phyloP scores from a whole-genome alignment of 1,140 invertebrate species.

The Carcinoscorpius rotundicauda region DNA sequence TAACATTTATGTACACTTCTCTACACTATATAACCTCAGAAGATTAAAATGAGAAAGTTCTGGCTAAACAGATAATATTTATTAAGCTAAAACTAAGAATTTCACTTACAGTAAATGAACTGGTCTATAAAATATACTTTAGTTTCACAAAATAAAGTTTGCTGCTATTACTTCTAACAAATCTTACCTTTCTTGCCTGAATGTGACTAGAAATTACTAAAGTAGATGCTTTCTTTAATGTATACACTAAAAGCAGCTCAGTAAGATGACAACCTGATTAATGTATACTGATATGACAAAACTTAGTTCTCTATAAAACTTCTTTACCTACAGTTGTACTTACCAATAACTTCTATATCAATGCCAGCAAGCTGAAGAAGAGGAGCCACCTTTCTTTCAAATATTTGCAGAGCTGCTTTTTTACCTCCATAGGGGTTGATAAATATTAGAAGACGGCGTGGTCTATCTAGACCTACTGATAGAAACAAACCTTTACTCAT shows the following conservation, averaged over 20 bases:
- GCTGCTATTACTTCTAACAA: neutral
- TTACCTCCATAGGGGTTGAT: conserved; percentile 78
- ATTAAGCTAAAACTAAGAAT: too few relatives aligned
- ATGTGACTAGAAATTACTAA: neutral
- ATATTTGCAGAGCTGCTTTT: conserved; percentile 55
- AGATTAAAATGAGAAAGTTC: too few relatives aligned
- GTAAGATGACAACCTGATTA: neutral
- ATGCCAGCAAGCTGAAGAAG: conserved; percentile 60
- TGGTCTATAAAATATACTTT: too few relatives aligned
- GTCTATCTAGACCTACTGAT: conserved; percentile 45
- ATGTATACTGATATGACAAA: neutral
- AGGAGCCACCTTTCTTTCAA: conserved; percentile 52
- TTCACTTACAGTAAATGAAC: too few relatives aligned
- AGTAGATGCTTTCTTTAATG: neutral
- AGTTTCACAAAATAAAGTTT: too few relatives aligned
- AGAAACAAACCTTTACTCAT: neutral
- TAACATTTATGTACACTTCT: too few relatives aligned
- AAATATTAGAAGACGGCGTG: conserved; percentile 59
- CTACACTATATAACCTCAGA: too few relatives aligned
- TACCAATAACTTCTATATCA: conserved; percentile 37
- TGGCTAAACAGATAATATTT: too few relatives aligned
- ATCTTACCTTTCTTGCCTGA: neutral
- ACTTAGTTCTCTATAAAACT: neutral
- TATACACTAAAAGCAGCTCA: neutral
- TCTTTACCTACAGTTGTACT: conserved; percentile 10